A percentile compares a stretch with the other conserved stretches of the same genome.
Evolutionary conservation across 2,113 vertebrate genomes (phyloP).

Genomic region (Eurypyga helias): DNA sequence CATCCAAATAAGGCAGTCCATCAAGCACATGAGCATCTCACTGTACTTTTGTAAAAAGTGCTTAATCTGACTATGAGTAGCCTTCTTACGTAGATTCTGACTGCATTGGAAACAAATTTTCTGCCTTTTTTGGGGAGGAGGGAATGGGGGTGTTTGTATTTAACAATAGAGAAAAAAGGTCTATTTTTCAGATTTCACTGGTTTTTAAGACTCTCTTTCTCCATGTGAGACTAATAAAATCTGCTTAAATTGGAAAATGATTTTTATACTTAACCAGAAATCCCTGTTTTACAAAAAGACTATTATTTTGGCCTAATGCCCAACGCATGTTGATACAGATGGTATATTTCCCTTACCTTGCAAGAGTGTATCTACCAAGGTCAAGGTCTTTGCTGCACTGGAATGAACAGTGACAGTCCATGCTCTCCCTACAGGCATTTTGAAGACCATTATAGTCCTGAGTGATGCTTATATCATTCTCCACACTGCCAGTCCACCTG

Average conservation of each 20-base stretch:
- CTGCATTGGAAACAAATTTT: not conserved
- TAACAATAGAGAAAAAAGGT: not conserved
- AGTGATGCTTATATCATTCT: not conserved
- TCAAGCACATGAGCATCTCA: not conserved
- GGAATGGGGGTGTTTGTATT: not conserved
- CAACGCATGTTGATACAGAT: slow-evolving; percentile 14
- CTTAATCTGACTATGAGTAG: not conserved
- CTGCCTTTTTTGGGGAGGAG: not conserved
- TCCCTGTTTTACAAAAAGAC: not conserved
- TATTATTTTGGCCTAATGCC: not conserved
- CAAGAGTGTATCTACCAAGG: not conserved
- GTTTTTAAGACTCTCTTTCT: not conserved
- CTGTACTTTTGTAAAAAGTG: not conserved
- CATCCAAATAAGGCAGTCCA: not conserved
- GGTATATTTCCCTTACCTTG: slow-evolving; percentile 13
- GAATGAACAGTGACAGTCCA: not conserved
- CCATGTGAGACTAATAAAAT: not conserved
- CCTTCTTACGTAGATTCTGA: not conserved
- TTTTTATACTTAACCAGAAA: not conserved
- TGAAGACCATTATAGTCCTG: not conserved
- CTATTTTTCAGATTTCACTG: not conserved
- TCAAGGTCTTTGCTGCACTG: not conserved
- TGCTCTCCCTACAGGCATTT: not conserved
- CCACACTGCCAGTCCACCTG: not conserved
- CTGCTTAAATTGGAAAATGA: not conserved